Evolutionary conservation across 1,140 invertebrate species (phyloP).

Genomic region (Solenopsis invicta): DNA sequence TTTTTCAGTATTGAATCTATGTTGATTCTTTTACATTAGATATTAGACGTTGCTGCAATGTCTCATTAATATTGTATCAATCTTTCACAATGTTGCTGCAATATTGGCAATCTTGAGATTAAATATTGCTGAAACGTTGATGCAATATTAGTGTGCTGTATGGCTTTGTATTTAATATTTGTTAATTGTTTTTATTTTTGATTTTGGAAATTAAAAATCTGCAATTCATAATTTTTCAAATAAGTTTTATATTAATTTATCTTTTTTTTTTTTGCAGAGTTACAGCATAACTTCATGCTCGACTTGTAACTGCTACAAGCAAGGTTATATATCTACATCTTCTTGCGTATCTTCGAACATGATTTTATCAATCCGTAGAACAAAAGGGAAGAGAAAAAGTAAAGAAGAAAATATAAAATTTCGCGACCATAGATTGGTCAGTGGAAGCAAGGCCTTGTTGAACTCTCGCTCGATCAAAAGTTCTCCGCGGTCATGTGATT

Average conservation of each 20-base stretch:
- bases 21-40: too few species aligned
- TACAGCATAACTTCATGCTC: constrained; percentile 27
- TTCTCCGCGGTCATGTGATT: constrained; percentile 22
- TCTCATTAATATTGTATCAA: too few species aligned
- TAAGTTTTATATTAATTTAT: background rate
- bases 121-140: too few species aligned
- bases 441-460: background rate
- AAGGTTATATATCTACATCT: background rate
- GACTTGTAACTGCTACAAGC: constrained; percentile 4
- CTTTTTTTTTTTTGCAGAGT: constrained; percentile 14
- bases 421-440: background rate
- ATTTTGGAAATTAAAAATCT: background rate
- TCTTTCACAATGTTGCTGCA: too few species aligned
- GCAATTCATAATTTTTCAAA: background rate
- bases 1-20: too few species aligned
- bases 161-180: background rate
- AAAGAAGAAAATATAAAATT: background rate
- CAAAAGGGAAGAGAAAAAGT: background rate
- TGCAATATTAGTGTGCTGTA: too few species aligned
- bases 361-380: background rate
- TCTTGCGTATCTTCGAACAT: constrained; percentile 20
- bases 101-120: too few species aligned
- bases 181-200: background rate
- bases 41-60: too few species aligned
- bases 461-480: background rate